A percentile compares a stretch with the other conserved stretches of the same genome.
These are phyloP conservation scores for Isaurus tuberculatus DNA, from an alignment of 92 coral and sea anemone species.

Conservation along the genomic window DNA sequence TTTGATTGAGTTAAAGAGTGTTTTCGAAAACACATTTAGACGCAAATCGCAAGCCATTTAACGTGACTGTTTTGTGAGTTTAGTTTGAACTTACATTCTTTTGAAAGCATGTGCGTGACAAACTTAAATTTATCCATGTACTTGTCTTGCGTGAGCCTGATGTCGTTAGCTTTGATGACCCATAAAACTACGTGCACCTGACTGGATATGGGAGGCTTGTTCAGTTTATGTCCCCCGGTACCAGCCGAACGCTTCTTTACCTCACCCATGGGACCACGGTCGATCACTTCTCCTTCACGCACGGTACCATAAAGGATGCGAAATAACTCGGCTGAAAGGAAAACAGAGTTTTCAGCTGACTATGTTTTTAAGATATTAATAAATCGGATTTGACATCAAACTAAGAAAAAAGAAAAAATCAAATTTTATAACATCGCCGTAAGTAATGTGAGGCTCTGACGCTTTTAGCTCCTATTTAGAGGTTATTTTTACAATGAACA, in stretches of 20 bases:
- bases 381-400: too few relatives aligned
- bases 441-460: too few relatives aligned
- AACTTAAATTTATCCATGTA: constrained; percentile 71
- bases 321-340: constrained; percentile 68
- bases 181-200: constrained; percentile 82
- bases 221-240: constrained; percentile 70
- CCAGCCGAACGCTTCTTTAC: constrained; percentile 62
- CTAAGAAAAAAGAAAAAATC: too few relatives aligned
- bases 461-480: too few relatives aligned
- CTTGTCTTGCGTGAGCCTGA: constrained; percentile 63
- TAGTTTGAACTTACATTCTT: constrained; percentile 61
- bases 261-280: constrained; percentile 63
- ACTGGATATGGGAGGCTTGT: constrained; percentile 69
- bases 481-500: too few relatives aligned
- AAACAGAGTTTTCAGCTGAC: background rate
- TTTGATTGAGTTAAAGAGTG: too few relatives aligned
- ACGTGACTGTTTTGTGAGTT: too few relatives aligned
- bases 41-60: too few relatives aligned
- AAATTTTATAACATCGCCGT: too few relatives aligned
- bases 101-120: constrained; percentile 59
- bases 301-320: constrained; percentile 76
- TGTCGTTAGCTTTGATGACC: constrained; percentile 79
- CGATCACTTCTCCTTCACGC: constrained; percentile 63
- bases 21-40: too few relatives aligned
- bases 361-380: too few relatives aligned